Evolutionary conservation across 2,797 vertebrate species (phyloP).

Genomic region (Anas georgica): DNA sequence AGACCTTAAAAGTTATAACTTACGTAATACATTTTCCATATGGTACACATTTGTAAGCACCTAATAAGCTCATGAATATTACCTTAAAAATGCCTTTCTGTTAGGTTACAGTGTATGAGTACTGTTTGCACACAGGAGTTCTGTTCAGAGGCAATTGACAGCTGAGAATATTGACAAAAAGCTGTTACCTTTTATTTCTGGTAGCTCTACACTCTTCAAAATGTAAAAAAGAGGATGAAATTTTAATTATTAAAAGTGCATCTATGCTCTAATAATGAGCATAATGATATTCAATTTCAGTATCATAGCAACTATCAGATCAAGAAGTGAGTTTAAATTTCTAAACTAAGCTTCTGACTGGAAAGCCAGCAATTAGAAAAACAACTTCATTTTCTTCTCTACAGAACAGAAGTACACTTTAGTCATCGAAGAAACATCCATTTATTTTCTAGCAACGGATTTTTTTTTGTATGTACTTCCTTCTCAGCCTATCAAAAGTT

Average conservation of each 20-base stretch:
- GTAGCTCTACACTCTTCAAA: not conserved
- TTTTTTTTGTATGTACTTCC: not conserved
- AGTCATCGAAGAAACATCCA: not conserved
- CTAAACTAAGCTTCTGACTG: not conserved
- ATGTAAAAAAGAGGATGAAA: not conserved
- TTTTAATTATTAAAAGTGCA: not conserved
- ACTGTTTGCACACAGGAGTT: not conserved
- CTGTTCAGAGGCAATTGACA: not conserved
- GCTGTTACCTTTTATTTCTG: not conserved
- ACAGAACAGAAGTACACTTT: not conserved
- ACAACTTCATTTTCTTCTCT: not conserved
- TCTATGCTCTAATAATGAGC: not conserved
- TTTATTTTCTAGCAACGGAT: not conserved
- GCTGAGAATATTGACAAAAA: not conserved
- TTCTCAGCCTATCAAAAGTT: not conserved
- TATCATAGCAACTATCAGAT: not conserved
- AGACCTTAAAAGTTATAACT: not conserved
- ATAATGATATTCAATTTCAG: not conserved
- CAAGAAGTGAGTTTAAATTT: constrained; percentile 3
- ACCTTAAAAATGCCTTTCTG: not conserved
- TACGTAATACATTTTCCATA: not conserved
- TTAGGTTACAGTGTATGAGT: not conserved
- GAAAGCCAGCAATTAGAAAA: not conserved
- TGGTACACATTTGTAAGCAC: not conserved
- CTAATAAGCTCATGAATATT: not conserved